These are phyloP conservation scores for Scaptomyza polygonia DNA, from an alignment of 2,888 invertebrate genomes.

Conservation along the genomic window DNA sequence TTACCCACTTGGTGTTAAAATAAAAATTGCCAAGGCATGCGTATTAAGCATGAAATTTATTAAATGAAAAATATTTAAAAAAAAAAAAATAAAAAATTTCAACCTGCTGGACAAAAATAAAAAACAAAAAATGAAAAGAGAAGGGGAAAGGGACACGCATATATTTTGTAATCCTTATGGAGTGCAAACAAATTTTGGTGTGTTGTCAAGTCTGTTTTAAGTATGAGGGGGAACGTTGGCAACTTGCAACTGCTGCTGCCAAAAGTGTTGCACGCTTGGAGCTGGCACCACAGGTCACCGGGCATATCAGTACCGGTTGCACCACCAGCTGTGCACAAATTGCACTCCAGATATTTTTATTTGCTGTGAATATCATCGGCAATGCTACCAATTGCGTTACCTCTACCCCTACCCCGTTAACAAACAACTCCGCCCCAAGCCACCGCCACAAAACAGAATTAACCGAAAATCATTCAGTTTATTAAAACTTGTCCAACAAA, in stretches of 20 bases:
- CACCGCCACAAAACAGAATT: neutral
- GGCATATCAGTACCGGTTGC: conserved; percentile 56
- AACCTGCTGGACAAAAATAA: conserved; percentile 24
- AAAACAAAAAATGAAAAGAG: too few relatives aligned
- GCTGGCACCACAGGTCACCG: conserved; percentile 61
- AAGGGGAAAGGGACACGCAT: conserved; percentile 41
- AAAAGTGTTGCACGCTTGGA: conserved; percentile 40
- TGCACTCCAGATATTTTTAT: conserved; percentile 78
- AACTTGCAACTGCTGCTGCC: conserved; percentile 17
- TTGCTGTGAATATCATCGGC: conserved; percentile 71
- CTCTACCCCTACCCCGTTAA: neutral
- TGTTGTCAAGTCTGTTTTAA: conserved; percentile 64
- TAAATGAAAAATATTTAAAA: conserved; percentile 24
- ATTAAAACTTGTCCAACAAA: conserved; percentile 28
- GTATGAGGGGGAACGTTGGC: conserved; percentile 11
- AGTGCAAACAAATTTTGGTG: conserved; percentile 79
- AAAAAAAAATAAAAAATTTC: conserved; percentile 18
- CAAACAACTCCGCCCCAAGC: neutral
- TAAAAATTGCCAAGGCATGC: conserved; percentile 74
- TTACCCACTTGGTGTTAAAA: conserved; percentile 73
- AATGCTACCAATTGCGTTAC: conserved; percentile 38
- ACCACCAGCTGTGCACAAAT: conserved; percentile 78
- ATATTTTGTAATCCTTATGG: conserved; percentile 76
- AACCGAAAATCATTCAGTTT: conserved; percentile 29
- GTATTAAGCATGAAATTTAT: conserved; percentile 81